Percentiles rank a stretch among this genome's conserved stretches.
phyloP scores from a whole-genome alignment of 2,888 invertebrate species.

The Philhelius pedissequus region DNA sequence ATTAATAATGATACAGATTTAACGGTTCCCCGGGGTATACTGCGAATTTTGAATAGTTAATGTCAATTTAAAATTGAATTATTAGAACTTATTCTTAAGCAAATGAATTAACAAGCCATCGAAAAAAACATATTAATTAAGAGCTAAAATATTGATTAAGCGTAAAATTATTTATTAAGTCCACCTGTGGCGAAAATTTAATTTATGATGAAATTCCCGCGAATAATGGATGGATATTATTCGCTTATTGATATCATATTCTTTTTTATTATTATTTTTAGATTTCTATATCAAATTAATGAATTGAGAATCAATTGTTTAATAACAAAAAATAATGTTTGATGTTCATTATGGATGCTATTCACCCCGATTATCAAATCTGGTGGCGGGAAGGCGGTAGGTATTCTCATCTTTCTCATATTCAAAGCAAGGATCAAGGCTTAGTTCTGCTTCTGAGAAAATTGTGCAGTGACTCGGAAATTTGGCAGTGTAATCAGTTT shows the following conservation, averaged over 20 bases:
- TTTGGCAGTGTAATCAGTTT: too few relatives aligned
- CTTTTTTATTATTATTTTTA: neutral
- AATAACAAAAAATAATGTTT: neutral
- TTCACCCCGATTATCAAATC: too few relatives aligned
- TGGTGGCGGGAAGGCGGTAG: too few relatives aligned
- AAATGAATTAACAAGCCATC: neutral
- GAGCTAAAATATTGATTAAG: slow-evolving; percentile 1
- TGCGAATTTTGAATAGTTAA: neutral
- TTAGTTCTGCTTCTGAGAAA: too few relatives aligned
- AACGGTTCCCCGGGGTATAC: neutral
- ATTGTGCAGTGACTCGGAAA: too few relatives aligned
- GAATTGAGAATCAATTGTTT: neutral
- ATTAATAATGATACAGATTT: slow-evolving; percentile 4
- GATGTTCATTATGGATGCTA: too few relatives aligned
- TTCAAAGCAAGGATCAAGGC: too few relatives aligned
- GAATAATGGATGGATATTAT: neutral
- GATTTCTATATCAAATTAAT: neutral
- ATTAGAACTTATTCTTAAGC: neutral
- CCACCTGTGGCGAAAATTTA: neutral
- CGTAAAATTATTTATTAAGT: neutral
- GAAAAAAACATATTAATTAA: neutral
- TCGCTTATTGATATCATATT: neutral
- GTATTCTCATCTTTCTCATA: too few relatives aligned
- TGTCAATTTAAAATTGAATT: slow-evolving; percentile 5
- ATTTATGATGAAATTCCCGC: neutral